These are phyloP conservation scores for Erethizon dorsatum DNA, from an alignment of 2,797 vertebrate genomes.

Conservation along the genomic window DNA sequence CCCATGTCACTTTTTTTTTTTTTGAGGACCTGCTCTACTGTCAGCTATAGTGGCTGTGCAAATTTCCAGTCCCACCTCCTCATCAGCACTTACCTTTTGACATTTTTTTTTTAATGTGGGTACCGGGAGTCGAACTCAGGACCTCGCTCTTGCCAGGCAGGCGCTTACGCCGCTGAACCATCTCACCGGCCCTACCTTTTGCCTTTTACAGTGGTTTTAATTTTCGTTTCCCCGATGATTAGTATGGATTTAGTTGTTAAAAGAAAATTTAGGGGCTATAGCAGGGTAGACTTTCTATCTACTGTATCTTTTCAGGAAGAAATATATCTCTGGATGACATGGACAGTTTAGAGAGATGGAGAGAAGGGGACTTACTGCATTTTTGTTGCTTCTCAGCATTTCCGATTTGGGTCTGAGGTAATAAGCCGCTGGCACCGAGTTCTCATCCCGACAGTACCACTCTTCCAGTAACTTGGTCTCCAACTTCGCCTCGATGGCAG, in stretches of 20 bases:
- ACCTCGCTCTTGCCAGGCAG: no score
- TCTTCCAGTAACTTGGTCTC: constrained; percentile 98
- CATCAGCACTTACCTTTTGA: not conserved
- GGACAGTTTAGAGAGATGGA: not conserved
- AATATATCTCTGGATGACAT: not conserved
- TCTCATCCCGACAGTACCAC: constrained; percentile 99
- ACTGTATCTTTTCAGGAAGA: not conserved
- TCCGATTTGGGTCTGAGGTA: constrained; percentile 98
- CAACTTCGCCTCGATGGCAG: constrained; percentile 95
- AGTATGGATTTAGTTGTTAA: not conserved
- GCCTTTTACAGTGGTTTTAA: not conserved
- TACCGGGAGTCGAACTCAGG: no score
- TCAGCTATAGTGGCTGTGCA: not conserved
- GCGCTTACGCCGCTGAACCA: no score
- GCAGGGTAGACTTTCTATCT: not conserved
- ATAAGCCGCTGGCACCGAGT: constrained; percentile 97
- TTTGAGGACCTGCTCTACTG: not conserved
- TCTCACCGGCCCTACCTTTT: not conserved
- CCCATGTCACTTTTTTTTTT: not conserved
- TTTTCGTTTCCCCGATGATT: not conserved
- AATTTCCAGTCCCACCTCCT: not conserved
- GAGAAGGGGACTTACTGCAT: constrained; percentile 90
- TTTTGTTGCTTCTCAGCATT: constrained; percentile 95
- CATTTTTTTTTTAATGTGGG: no score
- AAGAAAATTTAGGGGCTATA: not conserved